Conservation (phyloP, 2,113 vertebrate species). For the Sarotherodon lohbergeri region DNA sequence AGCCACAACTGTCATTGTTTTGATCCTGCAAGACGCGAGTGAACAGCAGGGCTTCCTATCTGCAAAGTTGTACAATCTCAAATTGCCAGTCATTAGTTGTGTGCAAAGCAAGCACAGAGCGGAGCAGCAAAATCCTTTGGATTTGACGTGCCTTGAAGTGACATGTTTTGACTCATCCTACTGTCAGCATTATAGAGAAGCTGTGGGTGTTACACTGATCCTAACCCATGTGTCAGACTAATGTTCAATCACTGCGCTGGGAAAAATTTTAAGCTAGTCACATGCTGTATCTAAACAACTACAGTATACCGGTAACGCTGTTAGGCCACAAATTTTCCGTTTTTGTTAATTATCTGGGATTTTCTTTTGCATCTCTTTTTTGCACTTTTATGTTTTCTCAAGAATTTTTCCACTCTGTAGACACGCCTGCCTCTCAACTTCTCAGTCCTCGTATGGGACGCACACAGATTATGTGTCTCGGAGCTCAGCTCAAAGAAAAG, state of each 20-base stretch:
- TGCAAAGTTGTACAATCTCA: conserved; percentile 10
- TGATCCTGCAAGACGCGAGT: background rate
- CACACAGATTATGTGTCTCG: background rate
- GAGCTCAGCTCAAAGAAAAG: background rate
- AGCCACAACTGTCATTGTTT: background rate
- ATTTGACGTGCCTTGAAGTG: conserved; percentile 10
- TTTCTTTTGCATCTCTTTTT: background rate
- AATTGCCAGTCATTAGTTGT: conserved; percentile 14
- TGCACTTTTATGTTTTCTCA: background rate
- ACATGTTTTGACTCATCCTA: conserved; percentile 21
- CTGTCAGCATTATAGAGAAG: background rate
- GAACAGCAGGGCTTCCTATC: conserved; percentile 19
- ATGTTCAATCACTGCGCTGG: background rate
- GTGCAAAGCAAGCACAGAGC: conserved; percentile 25
- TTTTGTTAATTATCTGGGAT: background rate
- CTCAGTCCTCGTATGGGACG: background rate
- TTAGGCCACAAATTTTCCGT: background rate
- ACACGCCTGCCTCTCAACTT: background rate
- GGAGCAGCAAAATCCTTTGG: background rate
- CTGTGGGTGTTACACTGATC: background rate
- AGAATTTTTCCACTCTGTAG: background rate
- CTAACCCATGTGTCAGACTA: background rate
- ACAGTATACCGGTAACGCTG: background rate
- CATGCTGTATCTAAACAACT: background rate
- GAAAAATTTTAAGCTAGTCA: background rate